Conservation (phyloP, 2,797 vertebrate species). For the Leptodactylus fallax region DNA sequence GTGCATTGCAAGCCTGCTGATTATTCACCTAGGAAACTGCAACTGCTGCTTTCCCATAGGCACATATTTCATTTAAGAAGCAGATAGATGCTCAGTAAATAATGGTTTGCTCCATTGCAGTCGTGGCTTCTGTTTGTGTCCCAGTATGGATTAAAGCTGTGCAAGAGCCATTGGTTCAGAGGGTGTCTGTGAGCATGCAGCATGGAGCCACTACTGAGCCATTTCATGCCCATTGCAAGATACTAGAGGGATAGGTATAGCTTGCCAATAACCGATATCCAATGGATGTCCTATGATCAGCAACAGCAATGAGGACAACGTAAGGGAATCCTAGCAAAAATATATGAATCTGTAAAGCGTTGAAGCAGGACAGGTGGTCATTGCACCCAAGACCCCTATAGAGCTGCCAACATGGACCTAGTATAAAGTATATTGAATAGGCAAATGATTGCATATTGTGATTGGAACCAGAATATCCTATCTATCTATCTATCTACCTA, state of each 20-base stretch:
- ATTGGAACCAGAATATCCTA: neutral
- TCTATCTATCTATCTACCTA: neutral
- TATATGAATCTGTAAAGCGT: neutral
- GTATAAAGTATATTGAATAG: too few species aligned
- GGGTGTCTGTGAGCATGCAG: neutral
- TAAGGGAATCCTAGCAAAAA: neutral
- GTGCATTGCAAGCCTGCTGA: slow-evolving; percentile 34
- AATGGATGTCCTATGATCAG: too few species aligned
- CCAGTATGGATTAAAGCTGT: neutral
- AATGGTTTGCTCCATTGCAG: slow-evolving; percentile 39
- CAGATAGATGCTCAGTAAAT: slow-evolving; percentile 46
- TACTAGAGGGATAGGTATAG: neutral
- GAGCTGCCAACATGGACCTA: too few species aligned
- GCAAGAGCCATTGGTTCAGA: neutral
- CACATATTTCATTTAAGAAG: slow-evolving; percentile 39
- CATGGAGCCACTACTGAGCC: neutral
- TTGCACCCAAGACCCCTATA: too few species aligned
- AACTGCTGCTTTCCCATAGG: neutral
- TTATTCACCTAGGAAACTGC: slow-evolving; percentile 51
- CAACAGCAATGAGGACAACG: too few species aligned
- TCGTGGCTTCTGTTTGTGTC: neutral
- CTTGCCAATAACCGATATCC: neutral
- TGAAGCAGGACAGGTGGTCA: neutral
- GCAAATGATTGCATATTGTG: too few species aligned
- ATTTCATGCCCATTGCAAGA: neutral